Evolutionary conservation across 2,888 invertebrate genomes (phyloP), one percentile per base, ranked within the genome.

Genomic region (Eueremaeus valkanovi): DNA sequence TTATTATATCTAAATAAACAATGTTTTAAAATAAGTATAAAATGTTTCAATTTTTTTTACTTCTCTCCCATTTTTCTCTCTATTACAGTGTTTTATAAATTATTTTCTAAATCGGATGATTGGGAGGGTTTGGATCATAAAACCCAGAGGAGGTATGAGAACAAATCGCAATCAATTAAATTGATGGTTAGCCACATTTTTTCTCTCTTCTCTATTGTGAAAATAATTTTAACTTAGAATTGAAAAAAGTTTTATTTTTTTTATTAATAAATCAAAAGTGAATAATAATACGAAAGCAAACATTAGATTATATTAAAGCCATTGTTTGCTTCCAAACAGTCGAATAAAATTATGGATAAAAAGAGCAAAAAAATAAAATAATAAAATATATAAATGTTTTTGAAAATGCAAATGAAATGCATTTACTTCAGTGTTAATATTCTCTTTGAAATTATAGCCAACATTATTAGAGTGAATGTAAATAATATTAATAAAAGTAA

Each of bases 151-250:
- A 31, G 58, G 18, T 58, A 55, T 31, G 13, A 29, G 29, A 58
- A 66, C 63, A 66, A 66, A 31, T 66, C 31, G 36, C 36, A 66
- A 66, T 66, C 63, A 66, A 66, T 66, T 66, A 66, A 66, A 66
- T 66, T 66, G 36, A 66, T 66, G 63, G 55, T 55, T 55, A 21
- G n/a, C 21, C 55, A 18, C 55, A 36, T 33, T 36, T 66, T 55
- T 55, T 36, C 36, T 36, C 16, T 8, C 18, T 66, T 18, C 3
- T 36, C 8, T 31, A 11, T 33, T 36, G 36, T 16, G 13, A 16
- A 36, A 66, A 18, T n/a, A n/a, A n/a, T n/a, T n/a, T n/a, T n/a
- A n/a, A n/a, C n/a, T n/a, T 42, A 13, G 8, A 42, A 11, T 42
- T 42, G 42, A 11, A 27, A 24, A 27, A 55, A 24, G 27, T 21